phyloP scores from a whole-genome alignment of 2,113 vertebrate species.

The Melanostigma gelatinosum region DNA sequence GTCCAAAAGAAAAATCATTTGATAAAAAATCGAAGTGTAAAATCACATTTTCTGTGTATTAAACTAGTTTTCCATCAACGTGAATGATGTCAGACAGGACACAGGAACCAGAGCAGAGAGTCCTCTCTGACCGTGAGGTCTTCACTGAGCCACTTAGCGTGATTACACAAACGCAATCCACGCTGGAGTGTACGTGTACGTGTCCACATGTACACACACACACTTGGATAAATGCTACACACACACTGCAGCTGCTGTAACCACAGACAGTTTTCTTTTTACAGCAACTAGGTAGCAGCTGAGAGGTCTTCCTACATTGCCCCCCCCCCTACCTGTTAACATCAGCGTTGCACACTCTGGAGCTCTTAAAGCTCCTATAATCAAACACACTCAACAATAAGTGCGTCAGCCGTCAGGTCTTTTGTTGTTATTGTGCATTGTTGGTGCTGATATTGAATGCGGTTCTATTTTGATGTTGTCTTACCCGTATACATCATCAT shows the following conservation, averaged over 20 bases:
- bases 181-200: background rate
- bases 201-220: slow-evolving; percentile 14
- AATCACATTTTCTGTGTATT: background rate
- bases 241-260: slow-evolving; percentile 16
- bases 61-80: background rate
- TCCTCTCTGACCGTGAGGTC: slow-evolving; percentile 20
- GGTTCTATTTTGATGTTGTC: background rate
- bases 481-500: background rate
- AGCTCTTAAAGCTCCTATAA: slow-evolving; percentile 12
- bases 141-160: slow-evolving; percentile 27
- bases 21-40: background rate
- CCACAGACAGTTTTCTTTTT: slow-evolving; percentile 5
- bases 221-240: background rate
- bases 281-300: background rate
- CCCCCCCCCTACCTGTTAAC: slow-evolving; percentile 13
- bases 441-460: background rate
- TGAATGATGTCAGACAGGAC: background rate
- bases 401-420: background rate
- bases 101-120: background rate
- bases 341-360: slow-evolving; percentile 1
- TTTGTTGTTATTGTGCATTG: slow-evolving; percentile 20
- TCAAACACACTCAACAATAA: slow-evolving; percentile 22
- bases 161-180: slow-evolving; percentile 19
- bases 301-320: background rate
- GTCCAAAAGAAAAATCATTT: background rate